These are phyloP conservation scores for Liodrosophila aerea DNA, from an alignment of 2,888 invertebrate genomes.

Conservation along the genomic window DNA sequence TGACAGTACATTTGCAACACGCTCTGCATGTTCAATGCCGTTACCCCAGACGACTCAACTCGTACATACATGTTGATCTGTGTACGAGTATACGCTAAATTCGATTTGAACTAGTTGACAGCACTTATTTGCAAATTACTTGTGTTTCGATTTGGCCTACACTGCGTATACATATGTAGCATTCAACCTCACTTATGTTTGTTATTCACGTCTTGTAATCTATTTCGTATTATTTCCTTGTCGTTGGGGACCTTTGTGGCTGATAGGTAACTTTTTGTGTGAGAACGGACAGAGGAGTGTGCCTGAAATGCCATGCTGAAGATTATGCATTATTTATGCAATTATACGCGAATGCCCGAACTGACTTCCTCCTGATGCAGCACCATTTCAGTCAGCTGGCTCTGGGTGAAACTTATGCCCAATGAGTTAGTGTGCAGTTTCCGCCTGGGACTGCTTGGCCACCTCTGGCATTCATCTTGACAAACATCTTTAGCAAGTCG, in stretches of 20 bases:
- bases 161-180: slow-evolving; percentile 33
- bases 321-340: slow-evolving; percentile 55
- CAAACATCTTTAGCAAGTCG: neutral
- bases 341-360: slow-evolving; percentile 33
- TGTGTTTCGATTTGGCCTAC: slow-evolving; percentile 43
- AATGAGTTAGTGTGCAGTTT: slow-evolving; percentile 14
- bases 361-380: no score
- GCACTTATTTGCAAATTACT: slow-evolving; percentile 69
- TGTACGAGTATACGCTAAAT: slow-evolving; percentile 9
- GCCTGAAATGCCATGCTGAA: slow-evolving; percentile 8
- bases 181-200: slow-evolving; percentile 8
- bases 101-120: slow-evolving; percentile 64
- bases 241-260: neutral
- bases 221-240: slow-evolving; percentile 25
- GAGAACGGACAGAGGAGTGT: neutral
- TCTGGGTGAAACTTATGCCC: no score
- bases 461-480: slow-evolving; percentile 7
- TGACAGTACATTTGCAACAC: slow-evolving; percentile 60
- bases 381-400: no score
- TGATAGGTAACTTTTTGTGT: slow-evolving; percentile 3
- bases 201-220: slow-evolving; percentile 21
- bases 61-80: slow-evolving; percentile 13
- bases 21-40: slow-evolving; percentile 63
- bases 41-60: slow-evolving; percentile 20
- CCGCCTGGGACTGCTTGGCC: slow-evolving; percentile 13